phyloP scores from a whole-genome alignment of 2,888 invertebrate genomes.

The Venusia cambrica region DNA sequence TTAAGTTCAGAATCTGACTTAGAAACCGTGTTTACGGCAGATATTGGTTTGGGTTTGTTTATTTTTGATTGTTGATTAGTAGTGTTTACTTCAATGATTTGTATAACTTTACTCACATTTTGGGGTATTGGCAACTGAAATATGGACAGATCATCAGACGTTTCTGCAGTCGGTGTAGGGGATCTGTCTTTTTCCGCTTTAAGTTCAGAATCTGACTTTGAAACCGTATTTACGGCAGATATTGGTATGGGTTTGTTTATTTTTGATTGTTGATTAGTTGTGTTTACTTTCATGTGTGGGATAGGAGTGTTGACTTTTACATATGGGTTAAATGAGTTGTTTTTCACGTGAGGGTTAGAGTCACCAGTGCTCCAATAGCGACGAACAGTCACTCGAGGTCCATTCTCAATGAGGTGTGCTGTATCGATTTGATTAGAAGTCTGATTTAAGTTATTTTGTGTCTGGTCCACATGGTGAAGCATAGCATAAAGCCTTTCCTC shows the following conservation, averaged over 20 bases:
- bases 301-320: slow-evolving; percentile 49
- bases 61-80: slow-evolving; percentile 3
- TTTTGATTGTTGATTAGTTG: slow-evolving; percentile 6
- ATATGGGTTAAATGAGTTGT: too few relatives aligned
- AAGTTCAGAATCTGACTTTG: slow-evolving; percentile 38
- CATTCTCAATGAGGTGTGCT: slow-evolving; percentile 42
- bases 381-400: slow-evolving; percentile 54
- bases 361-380: slow-evolving; percentile 67
- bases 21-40: slow-evolving; percentile 13
- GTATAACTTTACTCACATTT: slow-evolving; percentile 52
- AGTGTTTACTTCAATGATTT: slow-evolving; percentile 41
- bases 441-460: slow-evolving; percentile 49
- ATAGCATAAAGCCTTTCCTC: slow-evolving; percentile 73
- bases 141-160: slow-evolving; percentile 52
- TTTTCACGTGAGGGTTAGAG: too few relatives aligned
- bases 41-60: slow-evolving; percentile 10
- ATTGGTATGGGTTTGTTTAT: slow-evolving; percentile 10
- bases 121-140: slow-evolving; percentile 55
- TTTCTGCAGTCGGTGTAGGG: slow-evolving; percentile 29
- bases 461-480: slow-evolving; percentile 69
- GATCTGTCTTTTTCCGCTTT: slow-evolving; percentile 49
- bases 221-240: slow-evolving; percentile 11
- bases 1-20: slow-evolving; percentile 44
- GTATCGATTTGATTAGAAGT: slow-evolving; percentile 37
- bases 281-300: slow-evolving; percentile 11